Evolutionary conservation across 2,888 invertebrate species (phyloP).

Genomic region (Octonoba sinensis): DNA sequence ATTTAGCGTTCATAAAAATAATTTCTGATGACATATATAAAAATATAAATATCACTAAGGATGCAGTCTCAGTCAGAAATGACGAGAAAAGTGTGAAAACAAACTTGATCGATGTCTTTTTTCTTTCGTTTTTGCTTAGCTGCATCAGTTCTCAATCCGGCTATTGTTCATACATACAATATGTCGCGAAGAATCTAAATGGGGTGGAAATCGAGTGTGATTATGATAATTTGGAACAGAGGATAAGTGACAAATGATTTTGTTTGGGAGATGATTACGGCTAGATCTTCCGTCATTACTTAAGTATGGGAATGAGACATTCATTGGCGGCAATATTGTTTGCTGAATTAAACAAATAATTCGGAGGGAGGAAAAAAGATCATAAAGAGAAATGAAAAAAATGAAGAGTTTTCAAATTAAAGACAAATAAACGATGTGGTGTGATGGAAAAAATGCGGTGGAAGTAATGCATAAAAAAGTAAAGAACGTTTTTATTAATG

Average conservation of each 20-base stretch:
- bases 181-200: too few relatives aligned
- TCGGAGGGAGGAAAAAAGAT: constrained; percentile 33
- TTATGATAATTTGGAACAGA: constrained; percentile 54
- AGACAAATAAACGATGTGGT: constrained; percentile 59
- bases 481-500: constrained; percentile 62
- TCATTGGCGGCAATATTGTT: constrained; percentile 48
- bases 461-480: constrained; percentile 33
- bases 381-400: constrained; percentile 2
- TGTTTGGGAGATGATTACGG: constrained; percentile 60
- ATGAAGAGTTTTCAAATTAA: constrained; percentile 55
- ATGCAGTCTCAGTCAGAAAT: too few relatives aligned
- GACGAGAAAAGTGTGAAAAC: too few relatives aligned
- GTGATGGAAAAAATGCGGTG: constrained; percentile 5
- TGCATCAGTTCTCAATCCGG: too few relatives aligned
- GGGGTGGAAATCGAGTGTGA: constrained; percentile 13
- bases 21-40: too few relatives aligned
- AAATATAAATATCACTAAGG: too few relatives aligned
- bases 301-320: constrained; percentile 44
- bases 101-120: too few relatives aligned
- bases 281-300: constrained; percentile 54
- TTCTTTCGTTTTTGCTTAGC: too few relatives aligned
- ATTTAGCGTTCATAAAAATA: too few relatives aligned
- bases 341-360: constrained; percentile 64
- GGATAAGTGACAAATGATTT: constrained; percentile 58
- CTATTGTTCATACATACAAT: too few relatives aligned